Evolutionary conservation across 2,797 vertebrate genomes (phyloP), one percentile per base, ranked within the genome.

Genomic region (Harpagifer antarcticus): DNA sequence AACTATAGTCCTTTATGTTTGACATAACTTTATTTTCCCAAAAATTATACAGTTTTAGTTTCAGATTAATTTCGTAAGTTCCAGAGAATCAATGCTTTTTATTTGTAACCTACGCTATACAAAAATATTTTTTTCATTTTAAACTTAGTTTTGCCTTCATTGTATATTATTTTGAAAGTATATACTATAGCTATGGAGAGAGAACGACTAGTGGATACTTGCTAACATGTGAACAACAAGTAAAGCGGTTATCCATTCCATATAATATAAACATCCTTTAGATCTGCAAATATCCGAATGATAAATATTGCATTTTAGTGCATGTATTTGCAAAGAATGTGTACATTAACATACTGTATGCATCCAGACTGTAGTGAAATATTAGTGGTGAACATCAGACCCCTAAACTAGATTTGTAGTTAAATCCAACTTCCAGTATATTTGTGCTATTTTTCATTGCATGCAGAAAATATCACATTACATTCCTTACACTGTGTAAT

Each of bases 401-500:
- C 16, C 10, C 37, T 31, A 44, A 61, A 71, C 65, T 72, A 50
- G 64, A 79, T 85, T 78, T 81, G 27, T 11, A 33, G 37, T 66
- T 68, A 73, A 86, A 91, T 17, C 84, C 86, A 83, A 79, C 2
- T 82, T 71, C 78, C 57, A 81, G 72, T 48, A 59, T 49, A 69
- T 81, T 68, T 83, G 68, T 83, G 79, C n/a, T 60, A 67, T 85
- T 87, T 89, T 82, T 44, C 61, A 9, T 81, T 55, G 67, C 74
- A 57, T 61, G 81, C 80, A 76, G 56, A 86, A 90, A 87, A 85
- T 77, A 77, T 87, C 78, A 84, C 76, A 79, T 86, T 86, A 91
- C 83, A 83, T 59, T 67, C 78, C 74, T 40, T 53, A 83, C 81
- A 76, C 85, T 88, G 82, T 91, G 88, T 92, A 89, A 93, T 92